These are phyloP conservation scores for Phalangium opilio DNA, from an alignment of 2,888 invertebrate species.

Conservation along the genomic window DNA sequence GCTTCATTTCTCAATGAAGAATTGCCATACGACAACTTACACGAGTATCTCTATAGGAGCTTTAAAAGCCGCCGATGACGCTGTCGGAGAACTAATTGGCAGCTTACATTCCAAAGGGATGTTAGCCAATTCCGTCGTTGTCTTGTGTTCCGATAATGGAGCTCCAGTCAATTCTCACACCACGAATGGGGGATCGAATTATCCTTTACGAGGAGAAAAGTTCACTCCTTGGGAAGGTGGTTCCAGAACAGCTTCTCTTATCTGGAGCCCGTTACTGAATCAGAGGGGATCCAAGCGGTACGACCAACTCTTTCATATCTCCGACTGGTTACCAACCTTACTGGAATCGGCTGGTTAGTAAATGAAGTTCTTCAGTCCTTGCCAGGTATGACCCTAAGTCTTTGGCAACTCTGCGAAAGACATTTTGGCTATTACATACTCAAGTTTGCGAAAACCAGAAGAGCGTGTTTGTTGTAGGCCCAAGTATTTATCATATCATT, in stretches of 20 bases:
- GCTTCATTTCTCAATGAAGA: too few species aligned
- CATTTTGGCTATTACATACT: too few species aligned
- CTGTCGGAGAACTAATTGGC: slow-evolving; percentile 58
- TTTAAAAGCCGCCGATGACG: slow-evolving; percentile 66
- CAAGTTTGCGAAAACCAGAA: too few species aligned
- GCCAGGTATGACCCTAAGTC: too few species aligned
- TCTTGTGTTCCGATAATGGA: slow-evolving; percentile 80
- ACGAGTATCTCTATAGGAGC: slow-evolving; percentile 50
- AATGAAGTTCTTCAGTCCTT: too few species aligned
- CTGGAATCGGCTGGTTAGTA: slow-evolving; percentile 44
- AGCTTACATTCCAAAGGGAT: slow-evolving; percentile 50
- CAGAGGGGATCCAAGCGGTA: slow-evolving; percentile 44
- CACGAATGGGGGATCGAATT: slow-evolving; percentile 42
- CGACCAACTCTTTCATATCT: slow-evolving; percentile 48
- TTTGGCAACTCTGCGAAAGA: too few species aligned
- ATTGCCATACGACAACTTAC: too few species aligned
- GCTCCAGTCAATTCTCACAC: slow-evolving; percentile 45
- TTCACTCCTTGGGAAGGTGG: slow-evolving; percentile 83
- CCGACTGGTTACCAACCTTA: slow-evolving; percentile 80
- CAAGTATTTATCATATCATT: too few species aligned
- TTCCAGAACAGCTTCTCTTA: slow-evolving; percentile 56
- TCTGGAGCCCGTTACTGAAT: slow-evolving; percentile 55
- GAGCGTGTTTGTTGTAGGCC: too few species aligned
- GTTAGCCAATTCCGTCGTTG: slow-evolving; percentile 62
- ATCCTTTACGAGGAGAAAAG: slow-evolving; percentile 34